A percentile compares a stretch with the other conserved stretches of the same genome.
These are phyloP conservation scores for Nerophis ophidion DNA, from an alignment of 2,113 vertebrate species.

Conservation along the genomic window DNA sequence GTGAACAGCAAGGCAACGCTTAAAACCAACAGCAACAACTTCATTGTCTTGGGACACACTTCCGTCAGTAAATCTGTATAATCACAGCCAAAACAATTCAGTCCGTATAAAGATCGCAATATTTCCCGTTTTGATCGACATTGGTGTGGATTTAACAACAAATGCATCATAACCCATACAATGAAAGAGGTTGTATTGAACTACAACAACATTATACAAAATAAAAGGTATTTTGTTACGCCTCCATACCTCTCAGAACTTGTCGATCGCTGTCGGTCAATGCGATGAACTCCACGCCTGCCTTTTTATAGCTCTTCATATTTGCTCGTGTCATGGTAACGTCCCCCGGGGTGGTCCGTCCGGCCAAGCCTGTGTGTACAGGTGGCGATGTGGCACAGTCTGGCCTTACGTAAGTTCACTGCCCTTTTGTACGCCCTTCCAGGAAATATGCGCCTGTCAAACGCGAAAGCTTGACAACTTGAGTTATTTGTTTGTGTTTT, in stretches of 20 bases:
- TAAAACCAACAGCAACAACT: constrained; percentile 52
- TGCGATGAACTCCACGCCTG: constrained; percentile 1
- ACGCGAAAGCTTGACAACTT: background rate
- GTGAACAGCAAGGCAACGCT: constrained; percentile 51
- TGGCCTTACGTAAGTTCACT: constrained; percentile 39
- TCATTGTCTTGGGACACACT: constrained; percentile 49
- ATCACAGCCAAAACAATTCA: no score
- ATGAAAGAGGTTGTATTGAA: no score
- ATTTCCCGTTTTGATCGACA: no score
- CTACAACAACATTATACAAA: background rate
- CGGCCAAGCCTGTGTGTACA: constrained; percentile 19
- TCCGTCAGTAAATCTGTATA: no score
- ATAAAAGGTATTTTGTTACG: background rate
- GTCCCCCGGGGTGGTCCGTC: constrained; percentile 21
- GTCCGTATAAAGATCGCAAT: no score
- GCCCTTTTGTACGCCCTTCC: constrained; percentile 14
- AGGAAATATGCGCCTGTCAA: constrained; percentile 30
- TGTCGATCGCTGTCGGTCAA: constrained; percentile 2
- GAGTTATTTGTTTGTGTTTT: no score
- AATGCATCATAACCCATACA: no score
- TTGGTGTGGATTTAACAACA: background rate
- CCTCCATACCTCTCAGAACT: constrained; percentile 42
- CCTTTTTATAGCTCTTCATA: constrained; percentile 42
- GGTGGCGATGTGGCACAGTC: constrained; percentile 24
- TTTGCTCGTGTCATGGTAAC: constrained; percentile 27